Evolutionary conservation across 2,797 vertebrate genomes (phyloP), one percentile per base, ranked within the genome.

Genomic region (Eulemur albifrons): DNA sequence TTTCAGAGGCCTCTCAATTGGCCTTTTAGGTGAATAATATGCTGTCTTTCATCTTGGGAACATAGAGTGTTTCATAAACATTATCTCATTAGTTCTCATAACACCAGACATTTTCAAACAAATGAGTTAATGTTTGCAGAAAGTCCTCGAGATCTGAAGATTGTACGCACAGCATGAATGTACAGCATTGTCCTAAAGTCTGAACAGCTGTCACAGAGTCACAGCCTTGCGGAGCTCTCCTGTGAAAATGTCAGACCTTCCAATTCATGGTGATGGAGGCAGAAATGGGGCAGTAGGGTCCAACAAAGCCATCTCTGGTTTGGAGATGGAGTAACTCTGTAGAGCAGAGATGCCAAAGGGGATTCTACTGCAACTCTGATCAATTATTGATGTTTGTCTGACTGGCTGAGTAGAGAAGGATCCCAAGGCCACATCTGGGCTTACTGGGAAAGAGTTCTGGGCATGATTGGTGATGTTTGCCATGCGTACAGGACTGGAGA

Each of bases 71-170:
- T 95, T 92, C 87, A 79, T 82, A 95, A 93, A 87, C 61, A 93
- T 89, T 38, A 69, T 57, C 70, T 93, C 93, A 85, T 94, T 50
- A 38, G 40, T 87, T 11, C 30, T 89, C 48, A 45, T 38, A 73
- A 61, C n/a, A 25, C 27, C 45, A 89, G 82, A 38, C 43, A n/a
- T 85, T 95, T 87, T 95, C 92, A 97, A 97, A 97, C 92, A 96
- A 92, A 92, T 92, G 97, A 94, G 89, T 82, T 95, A 67, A 95
- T 92, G 81, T 92, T 93, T 93, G 93, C 85, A 70, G 72, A 63
- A 96, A 69, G 89, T 69, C 76, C 83, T 82, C 59, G 87, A 95
- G 88, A 63, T 59, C 8, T 43, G 45, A 93, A 84, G 65, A 61
- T 73, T 67, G 9, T 4, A 86, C 40, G n/a, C n/a, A 23, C 10